Evolutionary conservation across 2,888 invertebrate species (phyloP), one percentile per base, ranked within the genome.

Genomic region (Hyalella azteca): DNA sequence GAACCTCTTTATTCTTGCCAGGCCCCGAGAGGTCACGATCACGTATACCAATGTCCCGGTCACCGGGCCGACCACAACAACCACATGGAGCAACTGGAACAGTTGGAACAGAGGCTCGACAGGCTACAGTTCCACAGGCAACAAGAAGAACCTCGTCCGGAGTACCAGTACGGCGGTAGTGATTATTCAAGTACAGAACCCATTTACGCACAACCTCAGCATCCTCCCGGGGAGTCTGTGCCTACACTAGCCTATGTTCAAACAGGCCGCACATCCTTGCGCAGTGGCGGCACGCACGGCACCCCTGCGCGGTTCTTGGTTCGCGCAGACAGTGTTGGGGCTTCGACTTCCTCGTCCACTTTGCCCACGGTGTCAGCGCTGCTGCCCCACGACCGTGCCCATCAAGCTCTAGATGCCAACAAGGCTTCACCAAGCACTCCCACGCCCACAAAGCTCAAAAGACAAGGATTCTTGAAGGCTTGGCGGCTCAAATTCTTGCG

Each of bases 151-250:
- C 79, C 78, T 29, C 79, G 83, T 39, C 75, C 79, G 5, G 83
- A 83, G 75, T 83, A 83, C 45, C 83, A 83, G 73, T 81, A 83
- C 50, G 83, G 81, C 11, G 83, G 82, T 73, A 83, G 82, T 50
- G 82, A 83, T 78, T 83, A 83, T 75, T 83, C 82, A 60, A 83
- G 82, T 60, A 83, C 82, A 40, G 82, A 83, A 60, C 82, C 82
- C 45, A 83, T 83, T 40, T 83, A 83, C 79, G 82, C 82, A 50
- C 82, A 83, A 60, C 82, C 82, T n/a, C 82, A 83, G 73, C 76
- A 81, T 39, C 81, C 79, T 45, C 82, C 82, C 29, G 81, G 79
- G 11, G 81, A 81, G 39, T 77, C 75, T 13, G 76, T 75, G 40
- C 60, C 78, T 13, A 73, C 79, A 4, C 79, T 73, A 45, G 79